phyloP scores from a whole-genome alignment of 2,797 vertebrate species.

The Knipowitschia caucasica region DNA sequence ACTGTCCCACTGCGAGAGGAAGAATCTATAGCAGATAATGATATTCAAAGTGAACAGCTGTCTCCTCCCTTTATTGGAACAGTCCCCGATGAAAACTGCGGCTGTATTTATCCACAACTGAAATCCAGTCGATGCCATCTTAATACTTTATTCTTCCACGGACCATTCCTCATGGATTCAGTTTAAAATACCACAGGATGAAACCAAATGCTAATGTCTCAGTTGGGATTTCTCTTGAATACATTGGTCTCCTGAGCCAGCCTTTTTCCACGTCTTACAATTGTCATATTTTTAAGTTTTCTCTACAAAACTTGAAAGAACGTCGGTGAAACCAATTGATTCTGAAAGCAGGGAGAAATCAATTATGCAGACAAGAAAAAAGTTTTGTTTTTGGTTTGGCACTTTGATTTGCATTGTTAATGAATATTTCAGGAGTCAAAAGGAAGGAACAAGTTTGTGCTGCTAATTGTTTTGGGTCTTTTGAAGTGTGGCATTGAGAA shows the following conservation, averaged over 20 bases:
- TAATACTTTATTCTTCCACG: slow-evolving; percentile 6
- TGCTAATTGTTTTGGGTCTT: slow-evolving; percentile 26
- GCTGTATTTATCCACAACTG: slow-evolving; percentile 22
- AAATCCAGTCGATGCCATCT: slow-evolving; percentile 14
- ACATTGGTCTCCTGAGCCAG: background rate
- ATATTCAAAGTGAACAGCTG: slow-evolving; percentile 28
- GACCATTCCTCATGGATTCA: background rate
- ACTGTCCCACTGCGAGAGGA: background rate
- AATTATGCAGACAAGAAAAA: slow-evolving; percentile 29
- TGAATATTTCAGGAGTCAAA: slow-evolving; percentile 13
- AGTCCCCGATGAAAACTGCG: slow-evolving; percentile 11
- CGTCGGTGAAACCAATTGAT: slow-evolving; percentile 24
- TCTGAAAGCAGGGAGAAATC: slow-evolving; percentile 28
- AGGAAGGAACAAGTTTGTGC: slow-evolving; percentile 4
- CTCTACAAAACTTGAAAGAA: slow-evolving; percentile 2
- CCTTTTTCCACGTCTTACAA: slow-evolving; percentile 3
- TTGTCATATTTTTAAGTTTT: slow-evolving; percentile 7
- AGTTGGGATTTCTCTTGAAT: background rate
- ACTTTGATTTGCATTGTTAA: slow-evolving; percentile 30
- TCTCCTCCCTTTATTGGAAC: slow-evolving; percentile 20
- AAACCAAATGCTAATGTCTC: slow-evolving; percentile 6
- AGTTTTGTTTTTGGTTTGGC: slow-evolving; percentile 26
- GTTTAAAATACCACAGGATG: background rate
- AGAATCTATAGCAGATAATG: slow-evolving; percentile 18
- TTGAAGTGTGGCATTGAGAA: slow-evolving; percentile 30